These are phyloP conservation scores for Monopterus albus DNA, from an alignment of 2,113 vertebrate genomes.

Conservation along the genomic window DNA sequence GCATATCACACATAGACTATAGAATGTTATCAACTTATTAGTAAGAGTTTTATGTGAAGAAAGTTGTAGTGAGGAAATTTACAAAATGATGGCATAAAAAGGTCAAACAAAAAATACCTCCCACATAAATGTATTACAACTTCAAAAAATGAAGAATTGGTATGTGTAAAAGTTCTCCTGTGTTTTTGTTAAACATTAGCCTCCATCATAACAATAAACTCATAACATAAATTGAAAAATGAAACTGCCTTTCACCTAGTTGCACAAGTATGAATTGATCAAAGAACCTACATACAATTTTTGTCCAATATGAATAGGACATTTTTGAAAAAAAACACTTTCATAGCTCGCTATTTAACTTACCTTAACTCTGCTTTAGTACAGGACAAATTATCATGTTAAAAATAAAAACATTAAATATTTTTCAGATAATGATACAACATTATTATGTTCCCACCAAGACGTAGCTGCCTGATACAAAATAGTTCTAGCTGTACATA, in stretches of 20 bases:
- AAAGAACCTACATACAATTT: not conserved
- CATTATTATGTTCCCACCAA: not conserved
- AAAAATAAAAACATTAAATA: no score
- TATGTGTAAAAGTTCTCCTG: not conserved
- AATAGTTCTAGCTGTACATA: not conserved
- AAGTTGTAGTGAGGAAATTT: no score
- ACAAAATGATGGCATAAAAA: not conserved
- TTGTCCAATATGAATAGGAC: not conserved
- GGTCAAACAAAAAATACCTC: not conserved
- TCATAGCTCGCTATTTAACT: not conserved
- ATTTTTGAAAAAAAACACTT: not conserved
- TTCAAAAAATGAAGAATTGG: not conserved
- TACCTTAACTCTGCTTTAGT: no score
- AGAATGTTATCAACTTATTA: slow-evolving; percentile 31
- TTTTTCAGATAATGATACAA: not conserved
- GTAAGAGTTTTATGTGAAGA: no score
- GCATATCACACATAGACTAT: slow-evolving; percentile 24
- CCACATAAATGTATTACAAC: not conserved
- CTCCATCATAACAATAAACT: no score
- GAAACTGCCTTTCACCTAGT: not conserved
- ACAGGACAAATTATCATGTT: not conserved
- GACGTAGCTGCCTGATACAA: not conserved
- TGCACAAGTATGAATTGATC: not conserved
- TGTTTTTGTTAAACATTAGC: no score
- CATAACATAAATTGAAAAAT: no score